A percentile compares a stretch with the other conserved stretches of the same genome.
phyloP scores from a whole-genome alignment of 2,113 vertebrate species.

The Notiomystis cincta region DNA sequence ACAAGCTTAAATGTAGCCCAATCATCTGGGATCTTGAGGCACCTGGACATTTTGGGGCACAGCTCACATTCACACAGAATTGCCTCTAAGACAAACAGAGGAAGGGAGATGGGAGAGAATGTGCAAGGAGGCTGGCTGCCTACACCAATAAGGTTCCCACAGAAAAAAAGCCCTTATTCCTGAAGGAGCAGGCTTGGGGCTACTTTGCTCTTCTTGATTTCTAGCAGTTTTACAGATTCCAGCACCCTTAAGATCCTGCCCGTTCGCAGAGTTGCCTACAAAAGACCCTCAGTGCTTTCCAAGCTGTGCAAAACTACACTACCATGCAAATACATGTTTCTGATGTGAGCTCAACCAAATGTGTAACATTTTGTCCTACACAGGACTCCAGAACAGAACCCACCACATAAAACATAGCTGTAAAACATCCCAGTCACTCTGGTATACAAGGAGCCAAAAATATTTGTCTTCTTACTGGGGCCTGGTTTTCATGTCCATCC shows the following conservation, averaged over 20 bases:
- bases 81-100: neutral
- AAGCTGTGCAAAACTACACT: neutral
- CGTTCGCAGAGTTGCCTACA: neutral
- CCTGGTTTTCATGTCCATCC: neutral
- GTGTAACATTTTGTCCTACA: neutral
- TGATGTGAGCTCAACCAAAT: neutral
- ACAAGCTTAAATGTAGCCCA: neutral
- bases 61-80: neutral
- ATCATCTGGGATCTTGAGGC: neutral
- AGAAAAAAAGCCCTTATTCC: neutral
- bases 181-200: neutral
- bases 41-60: neutral
- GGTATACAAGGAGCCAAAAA: neutral
- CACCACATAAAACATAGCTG: neutral
- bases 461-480: neutral
- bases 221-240: neutral
- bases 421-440: neutral
- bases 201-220: neutral
- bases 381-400: neutral
- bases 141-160: neutral
- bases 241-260: neutral
- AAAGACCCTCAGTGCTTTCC: neutral
- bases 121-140: accelerated
- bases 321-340: accelerated
- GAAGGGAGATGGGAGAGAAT: neutral